Conservation (phyloP, 1,140 invertebrate genomes). For the Macrostomum lignano region DNA sequence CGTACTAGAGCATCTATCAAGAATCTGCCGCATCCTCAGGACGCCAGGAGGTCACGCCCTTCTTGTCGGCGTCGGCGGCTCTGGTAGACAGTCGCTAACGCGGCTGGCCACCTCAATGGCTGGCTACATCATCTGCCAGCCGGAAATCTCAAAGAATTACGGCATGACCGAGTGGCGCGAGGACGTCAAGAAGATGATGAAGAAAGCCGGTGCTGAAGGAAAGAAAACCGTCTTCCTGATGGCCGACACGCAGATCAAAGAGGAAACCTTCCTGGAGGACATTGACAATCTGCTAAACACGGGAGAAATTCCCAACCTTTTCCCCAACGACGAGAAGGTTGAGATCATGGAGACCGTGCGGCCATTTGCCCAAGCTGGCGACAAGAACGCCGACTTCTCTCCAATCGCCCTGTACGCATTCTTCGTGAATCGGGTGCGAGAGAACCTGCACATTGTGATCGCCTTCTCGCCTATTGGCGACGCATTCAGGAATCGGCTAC, state of each 20-base stretch:
- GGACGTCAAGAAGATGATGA: conserved; percentile 51
- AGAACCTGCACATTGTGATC: conserved; percentile 65
- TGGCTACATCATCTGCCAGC: conserved; percentile 56
- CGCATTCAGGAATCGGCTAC: conserved; percentile 49
- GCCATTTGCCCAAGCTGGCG: conserved; percentile 36
- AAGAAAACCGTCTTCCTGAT: conserved; percentile 22
- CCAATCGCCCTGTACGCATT: conserved; percentile 60
- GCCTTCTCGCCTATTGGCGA: conserved; percentile 70
- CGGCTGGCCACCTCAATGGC: conserved; percentile 63
- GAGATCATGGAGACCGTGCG: conserved; percentile 24
- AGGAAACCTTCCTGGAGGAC: conserved; percentile 20
- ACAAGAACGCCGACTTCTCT: conserved; percentile 64
- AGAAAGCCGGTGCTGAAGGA: conserved; percentile 44
- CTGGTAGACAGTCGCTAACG: conserved; percentile 59
- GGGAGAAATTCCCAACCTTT: conserved; percentile 26
- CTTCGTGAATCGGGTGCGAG: conserved; percentile 55
- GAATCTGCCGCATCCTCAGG: conserved; percentile 25
- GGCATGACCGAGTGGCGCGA: conserved; percentile 56
- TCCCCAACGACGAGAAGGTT: conserved; percentile 24
- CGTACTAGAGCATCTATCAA: conserved; percentile 27
- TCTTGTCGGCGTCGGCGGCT: conserved; percentile 47
- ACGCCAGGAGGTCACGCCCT: conserved; percentile 22
- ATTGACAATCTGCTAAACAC: conserved; percentile 27
- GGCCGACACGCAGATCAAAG: conserved; percentile 26
- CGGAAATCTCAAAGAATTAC: conserved; percentile 64